A percentile compares a stretch with the other conserved stretches of the same genome.
phyloP scores from a whole-genome alignment of 2,113 vertebrate species.

The Anguilla japonica region DNA sequence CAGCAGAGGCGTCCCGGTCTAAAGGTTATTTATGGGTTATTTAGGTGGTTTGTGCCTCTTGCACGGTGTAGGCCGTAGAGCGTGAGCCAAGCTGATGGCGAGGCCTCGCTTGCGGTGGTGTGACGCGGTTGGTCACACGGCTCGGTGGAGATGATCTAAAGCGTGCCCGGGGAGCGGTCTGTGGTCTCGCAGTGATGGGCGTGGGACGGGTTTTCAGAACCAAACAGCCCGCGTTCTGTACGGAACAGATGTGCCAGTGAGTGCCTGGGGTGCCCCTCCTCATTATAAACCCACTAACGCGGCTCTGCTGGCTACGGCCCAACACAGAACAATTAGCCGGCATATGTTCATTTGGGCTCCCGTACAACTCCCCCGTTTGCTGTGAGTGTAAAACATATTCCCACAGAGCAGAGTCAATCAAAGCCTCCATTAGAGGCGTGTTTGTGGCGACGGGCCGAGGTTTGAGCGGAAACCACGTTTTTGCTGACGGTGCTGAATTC shows the following conservation, averaged over 20 bases:
- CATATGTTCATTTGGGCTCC: slow-evolving; percentile 90
- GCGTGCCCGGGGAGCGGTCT: no score
- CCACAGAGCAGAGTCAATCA: slow-evolving; percentile 84
- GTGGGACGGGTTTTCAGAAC: not conserved
- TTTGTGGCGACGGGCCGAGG: slow-evolving; percentile 76
- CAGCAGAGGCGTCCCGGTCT: no score
- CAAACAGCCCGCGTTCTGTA: slow-evolving; percentile 63
- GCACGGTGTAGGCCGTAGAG: no score
- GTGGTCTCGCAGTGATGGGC: not conserved
- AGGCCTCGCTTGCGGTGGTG: no score
- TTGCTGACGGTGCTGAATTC: slow-evolving; percentile 57
- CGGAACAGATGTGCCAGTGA: slow-evolving; percentile 83
- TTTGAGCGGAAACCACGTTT: slow-evolving; percentile 71
- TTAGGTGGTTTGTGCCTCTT: no score
- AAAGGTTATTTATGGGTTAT: no score
- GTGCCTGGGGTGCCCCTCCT: slow-evolving; percentile 83
- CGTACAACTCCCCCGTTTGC: slow-evolving; percentile 84
- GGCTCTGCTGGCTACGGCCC: slow-evolving; percentile 82
- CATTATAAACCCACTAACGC: slow-evolving; percentile 83
- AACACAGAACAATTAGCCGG: slow-evolving; percentile 88
- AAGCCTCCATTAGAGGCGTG: slow-evolving; percentile 76
- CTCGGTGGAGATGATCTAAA: not conserved
- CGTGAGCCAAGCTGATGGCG: no score
- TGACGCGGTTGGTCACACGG: no score
- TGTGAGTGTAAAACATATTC: slow-evolving; percentile 86